phyloP scores from a whole-genome alignment of 1,140 invertebrate species.

The Amphibalanus amphitrite region DNA sequence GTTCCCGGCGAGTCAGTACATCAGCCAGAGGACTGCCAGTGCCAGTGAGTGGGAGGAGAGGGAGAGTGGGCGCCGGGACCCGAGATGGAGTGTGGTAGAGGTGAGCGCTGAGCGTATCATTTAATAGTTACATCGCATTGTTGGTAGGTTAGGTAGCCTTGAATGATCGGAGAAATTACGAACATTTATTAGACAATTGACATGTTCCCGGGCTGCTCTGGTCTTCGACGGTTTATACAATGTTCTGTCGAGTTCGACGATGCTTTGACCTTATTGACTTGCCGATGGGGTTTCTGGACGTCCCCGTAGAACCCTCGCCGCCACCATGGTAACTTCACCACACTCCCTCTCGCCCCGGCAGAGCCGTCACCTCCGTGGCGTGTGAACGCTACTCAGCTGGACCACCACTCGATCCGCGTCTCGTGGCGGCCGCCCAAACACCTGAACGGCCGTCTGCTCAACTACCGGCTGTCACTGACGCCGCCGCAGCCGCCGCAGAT shows the following conservation, averaged over 20 bases:
- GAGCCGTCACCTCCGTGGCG: neutral
- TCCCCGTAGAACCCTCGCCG: too few species aligned
- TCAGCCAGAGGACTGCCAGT: constrained; percentile 22
- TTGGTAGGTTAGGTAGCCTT: too few species aligned
- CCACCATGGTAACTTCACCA: too few species aligned
- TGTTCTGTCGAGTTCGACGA: too few species aligned
- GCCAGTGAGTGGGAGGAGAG: neutral
- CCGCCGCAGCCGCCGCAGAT: neutral
- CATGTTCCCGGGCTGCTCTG: too few species aligned
- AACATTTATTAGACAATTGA: too few species aligned
- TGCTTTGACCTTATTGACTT: too few species aligned
- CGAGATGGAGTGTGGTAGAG: too few species aligned
- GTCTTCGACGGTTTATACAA: too few species aligned
- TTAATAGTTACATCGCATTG: neutral
- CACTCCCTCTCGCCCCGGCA: neutral
- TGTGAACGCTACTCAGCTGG: neutral
- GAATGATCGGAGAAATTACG: too few species aligned
- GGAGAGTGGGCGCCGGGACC: too few species aligned
- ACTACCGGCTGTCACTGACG: constrained; percentile 39
- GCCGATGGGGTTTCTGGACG: too few species aligned
- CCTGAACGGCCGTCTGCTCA: constrained; percentile 41
- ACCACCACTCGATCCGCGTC: constrained; percentile 42
- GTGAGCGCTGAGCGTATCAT: neutral
- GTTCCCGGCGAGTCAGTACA: constrained; percentile 13
- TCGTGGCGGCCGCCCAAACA: constrained; percentile 43